Evolutionary conservation across 2,888 invertebrate genomes (phyloP), one percentile per base, ranked within the genome.

Genomic region (Hirudinaria manillensis): DNA sequence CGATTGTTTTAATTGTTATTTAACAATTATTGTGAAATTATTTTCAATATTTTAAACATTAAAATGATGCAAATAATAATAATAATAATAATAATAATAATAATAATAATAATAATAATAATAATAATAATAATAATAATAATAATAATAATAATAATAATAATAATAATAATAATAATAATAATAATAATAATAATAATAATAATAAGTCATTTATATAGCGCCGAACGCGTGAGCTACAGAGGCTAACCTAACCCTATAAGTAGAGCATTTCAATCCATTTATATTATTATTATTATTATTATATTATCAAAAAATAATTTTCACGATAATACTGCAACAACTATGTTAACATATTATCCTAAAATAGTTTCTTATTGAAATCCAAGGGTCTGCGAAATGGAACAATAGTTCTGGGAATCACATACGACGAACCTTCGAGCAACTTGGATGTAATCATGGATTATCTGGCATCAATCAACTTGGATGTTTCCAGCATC

Each of bases 71-170:
- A 7, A 56, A 56, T 56, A 56, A 56, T 56, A 56, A 56, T 56
- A 56, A 56, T 56, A 56, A 56, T 56, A 56, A 56, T 56, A 56
- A 56, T 56, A 56, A 56, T 56, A 56, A 56, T 56, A 56, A 56
- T 56, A 56, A 56, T 56, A 56, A 56, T 56, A 56, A 56, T 56
- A 56, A 56, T 56, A 56, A 56, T 56, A 56, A 56, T 56, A 56
- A 56, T 56, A 56, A 56, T 56, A 16, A 56, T 16, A 7, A 16
- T 16, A 56, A 3, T 56, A 56, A 53, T 53, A 56, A 56, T 56
- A 3, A 16, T 56, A 56, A 56, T 56, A 56, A 56, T 56, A 7
- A 56, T 56, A 56, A 56, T 56, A 56, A 56, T 24, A 56, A 56
- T 56, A 56, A 56, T 56, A 56, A 56, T 56, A 56, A 27, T 7